Evolutionary conservation across 2,113 vertebrate species (phyloP), one percentile per base, ranked within the genome.

Genomic region (Aythya baeri): DNA sequence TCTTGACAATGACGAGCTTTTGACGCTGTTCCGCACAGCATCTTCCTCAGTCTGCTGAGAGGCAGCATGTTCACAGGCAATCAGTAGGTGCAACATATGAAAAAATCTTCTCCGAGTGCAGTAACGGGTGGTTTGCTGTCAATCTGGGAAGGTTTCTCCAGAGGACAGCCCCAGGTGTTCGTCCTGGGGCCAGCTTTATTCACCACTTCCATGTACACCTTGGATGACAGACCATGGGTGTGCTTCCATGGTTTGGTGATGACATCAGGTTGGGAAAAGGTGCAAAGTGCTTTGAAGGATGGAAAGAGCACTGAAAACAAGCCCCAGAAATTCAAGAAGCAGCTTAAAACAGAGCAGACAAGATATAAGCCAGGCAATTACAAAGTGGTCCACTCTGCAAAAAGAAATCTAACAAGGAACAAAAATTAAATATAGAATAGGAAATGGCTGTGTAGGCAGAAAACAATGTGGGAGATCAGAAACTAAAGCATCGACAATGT

Each of bases 401-500:
- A 83, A 23, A 73, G 38, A 93, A 86, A 88, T 54, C 61, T 90
- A 71, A 91, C 10, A 18, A 89, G 55, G n/a, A 38, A 63, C 74
- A n/a, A 73, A 89, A 93, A 43, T 83, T 90, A 94, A 96, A 89
- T 86, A 92, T 59, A 91, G 83, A 80, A 41, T 46, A 94, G 41
- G 72, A 83, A 76, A 83, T 0, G 0, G 50, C 68, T 74, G 44
- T 4, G 12, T 46, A 66, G 68, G 79, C 76, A 94, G 79, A 83
- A 95, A 88, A 91, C 34, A 83, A 94, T 13, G 59, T 36, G 58
- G 67, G 68, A 71, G 41, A 80, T 86, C 55, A 93, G 68, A 88
- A 74, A 93, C n/a, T 71, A 41, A 61, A 76, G 72, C 91, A 55
- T 74, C 83, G 90, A 93, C 84, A 76, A 25, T 23, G 11, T 61